Conservation (phyloP, 2,113 vertebrate species). For the Cyprinus carpio region DNA sequence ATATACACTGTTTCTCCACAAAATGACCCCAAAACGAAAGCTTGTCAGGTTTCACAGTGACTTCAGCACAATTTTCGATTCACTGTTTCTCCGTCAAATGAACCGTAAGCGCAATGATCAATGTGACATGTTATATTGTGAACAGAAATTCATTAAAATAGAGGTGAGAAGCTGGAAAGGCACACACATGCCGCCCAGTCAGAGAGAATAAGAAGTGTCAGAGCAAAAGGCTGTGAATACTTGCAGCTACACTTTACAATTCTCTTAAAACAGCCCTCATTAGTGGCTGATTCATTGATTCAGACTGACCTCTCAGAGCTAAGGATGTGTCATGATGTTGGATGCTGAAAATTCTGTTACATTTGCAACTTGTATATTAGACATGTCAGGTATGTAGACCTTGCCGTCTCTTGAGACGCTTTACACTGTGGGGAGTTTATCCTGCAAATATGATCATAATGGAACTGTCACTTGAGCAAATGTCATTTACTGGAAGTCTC, state of each 20-base stretch:
- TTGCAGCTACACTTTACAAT: conserved; percentile 9
- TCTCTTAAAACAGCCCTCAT: conserved; percentile 33
- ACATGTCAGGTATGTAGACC: conserved; percentile 2
- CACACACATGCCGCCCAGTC: background rate
- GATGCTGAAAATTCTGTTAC: background rate
- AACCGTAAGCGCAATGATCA: background rate
- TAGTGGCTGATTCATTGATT: conserved; percentile 43
- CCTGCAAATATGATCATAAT: conserved; percentile 42
- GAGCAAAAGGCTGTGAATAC: conserved; percentile 29
- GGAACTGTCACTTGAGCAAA: conserved; percentile 33
- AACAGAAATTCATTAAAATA: conserved; percentile 38
- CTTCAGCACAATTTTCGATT: conserved; percentile 15
- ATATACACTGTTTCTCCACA: no score
- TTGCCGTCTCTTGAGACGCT: background rate
- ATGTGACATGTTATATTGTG: conserved; percentile 2
- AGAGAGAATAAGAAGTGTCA: background rate
- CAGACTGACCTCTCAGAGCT: conserved; percentile 9
- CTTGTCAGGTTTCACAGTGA: conserved; percentile 27
- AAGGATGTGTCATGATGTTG: background rate
- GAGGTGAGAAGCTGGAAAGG: conserved; percentile 27
- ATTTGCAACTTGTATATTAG: conserved; percentile 11
- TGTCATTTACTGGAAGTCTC: conserved; percentile 25
- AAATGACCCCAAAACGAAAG: no score
- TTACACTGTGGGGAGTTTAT: conserved; percentile 36
- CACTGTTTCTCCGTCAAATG: background rate